Conservation (phyloP, 2,113 vertebrate species). For the Prunella fulvescens region DNA sequence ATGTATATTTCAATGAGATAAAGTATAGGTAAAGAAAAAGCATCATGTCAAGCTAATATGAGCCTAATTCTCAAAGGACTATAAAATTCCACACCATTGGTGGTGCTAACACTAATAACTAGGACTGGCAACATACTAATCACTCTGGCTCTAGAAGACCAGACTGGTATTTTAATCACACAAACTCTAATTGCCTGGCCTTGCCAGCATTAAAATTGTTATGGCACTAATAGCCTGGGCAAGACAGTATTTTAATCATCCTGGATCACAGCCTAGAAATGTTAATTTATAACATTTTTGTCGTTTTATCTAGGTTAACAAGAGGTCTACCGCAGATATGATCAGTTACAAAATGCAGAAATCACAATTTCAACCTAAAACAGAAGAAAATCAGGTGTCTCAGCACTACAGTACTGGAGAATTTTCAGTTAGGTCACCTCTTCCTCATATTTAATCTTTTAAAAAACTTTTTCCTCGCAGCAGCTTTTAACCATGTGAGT, state of each 20-base stretch:
- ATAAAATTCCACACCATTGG: neutral
- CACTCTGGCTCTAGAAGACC: neutral
- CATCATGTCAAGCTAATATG: neutral
- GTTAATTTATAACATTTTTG: neutral
- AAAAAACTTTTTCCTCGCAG: neutral
- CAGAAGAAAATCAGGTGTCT: neutral
- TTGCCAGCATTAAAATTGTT: neutral
- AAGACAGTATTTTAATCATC: constrained; percentile 34
- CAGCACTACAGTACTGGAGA: neutral
- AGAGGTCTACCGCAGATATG: neutral
- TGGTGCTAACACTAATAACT: neutral
- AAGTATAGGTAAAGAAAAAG: neutral
- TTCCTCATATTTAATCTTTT: neutral
- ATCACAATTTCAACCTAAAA: neutral
- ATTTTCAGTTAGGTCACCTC: neutral
- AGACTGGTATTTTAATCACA: constrained; percentile 49
- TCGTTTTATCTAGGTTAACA: neutral
- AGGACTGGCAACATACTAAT: neutral
- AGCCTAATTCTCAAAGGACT: neutral
- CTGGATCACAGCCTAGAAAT: neutral
- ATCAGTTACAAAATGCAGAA: neutral
- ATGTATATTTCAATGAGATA: neutral
- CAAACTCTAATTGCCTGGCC: neutral
- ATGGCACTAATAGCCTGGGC: neutral
- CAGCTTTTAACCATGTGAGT: neutral